A percentile compares a stretch with the other conserved stretches of the same genome.
phyloP scores from a whole-genome alignment of 2,797 vertebrate genomes.

The Falco berigora region DNA sequence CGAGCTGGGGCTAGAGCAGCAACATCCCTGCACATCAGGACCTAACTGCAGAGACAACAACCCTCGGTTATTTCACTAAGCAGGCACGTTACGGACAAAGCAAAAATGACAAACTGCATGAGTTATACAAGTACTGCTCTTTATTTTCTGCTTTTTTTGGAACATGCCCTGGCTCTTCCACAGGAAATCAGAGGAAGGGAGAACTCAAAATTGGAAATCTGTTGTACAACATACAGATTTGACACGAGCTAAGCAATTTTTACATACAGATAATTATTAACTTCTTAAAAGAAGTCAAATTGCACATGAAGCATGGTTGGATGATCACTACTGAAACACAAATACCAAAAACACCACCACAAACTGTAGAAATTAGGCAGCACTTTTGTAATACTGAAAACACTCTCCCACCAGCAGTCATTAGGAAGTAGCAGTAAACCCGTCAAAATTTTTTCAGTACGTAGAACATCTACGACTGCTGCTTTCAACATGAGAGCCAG shows the following conservation, averaged over 20 bases:
- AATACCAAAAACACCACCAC: not conserved
- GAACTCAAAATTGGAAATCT: not conserved
- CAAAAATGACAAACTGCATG: not conserved
- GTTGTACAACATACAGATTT: not conserved
- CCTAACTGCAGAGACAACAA: not conserved
- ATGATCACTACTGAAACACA: not conserved
- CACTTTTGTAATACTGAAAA: not conserved
- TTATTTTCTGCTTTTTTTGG: conserved; percentile 28
- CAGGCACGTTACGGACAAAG: not conserved
- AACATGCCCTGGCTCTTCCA: not conserved
- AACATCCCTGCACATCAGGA: rapidly evolving
- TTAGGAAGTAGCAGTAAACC: not conserved
- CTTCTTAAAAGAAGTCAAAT: not conserved
- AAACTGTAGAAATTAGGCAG: not conserved
- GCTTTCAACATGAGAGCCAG: not conserved
- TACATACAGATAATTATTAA: not conserved
- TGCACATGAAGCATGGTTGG: not conserved
- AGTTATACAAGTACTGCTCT: not conserved
- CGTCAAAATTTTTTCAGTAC: not conserved
- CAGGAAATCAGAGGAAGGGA: not conserved
- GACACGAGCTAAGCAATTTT: not conserved
- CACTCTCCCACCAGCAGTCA: not conserved
- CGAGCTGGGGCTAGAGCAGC: not conserved
- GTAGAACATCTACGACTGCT: not conserved
- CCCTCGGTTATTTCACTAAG: not conserved